Base-by-base conservation (phyloP, 2,113 vertebrate species). In the Zosterops pallidus region DNA sequence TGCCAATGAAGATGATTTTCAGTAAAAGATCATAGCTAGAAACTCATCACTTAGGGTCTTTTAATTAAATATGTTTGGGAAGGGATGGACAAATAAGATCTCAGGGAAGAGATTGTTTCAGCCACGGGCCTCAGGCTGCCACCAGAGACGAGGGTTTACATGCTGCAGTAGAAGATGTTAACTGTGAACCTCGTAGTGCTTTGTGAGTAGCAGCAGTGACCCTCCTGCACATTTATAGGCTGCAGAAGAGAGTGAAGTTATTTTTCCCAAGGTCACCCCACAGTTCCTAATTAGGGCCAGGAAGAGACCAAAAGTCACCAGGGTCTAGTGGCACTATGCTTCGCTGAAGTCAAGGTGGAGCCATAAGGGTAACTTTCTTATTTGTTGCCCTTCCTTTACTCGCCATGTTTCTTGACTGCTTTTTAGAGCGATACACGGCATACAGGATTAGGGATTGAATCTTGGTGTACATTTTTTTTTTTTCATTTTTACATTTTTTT, bases 161-260 rank as follows among this genome's bases (percentile, higher is more conserved):
- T 3, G 3, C 55, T 95, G 65, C 63, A 46, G 64, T 7, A 23
- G 56, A 47, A n/a, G 22, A 11, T 23, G 14, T 44, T 62, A 33
- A 39, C 64, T 23, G 13, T 44, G 37, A 75, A 24, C 24, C 14
- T 82, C 0, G 0, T 1, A 5, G 23, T 62, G 67, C n/a, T 87
- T 56, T 85, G 70, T 4, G 2, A 53, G 33, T 9, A 13, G 21
- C 0, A 0, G 12, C 26, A 39, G 12, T 5, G 4, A 37, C 53
- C 33, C 15, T 85, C n/a, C 50, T 13, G 1, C n/a, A 12, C 4
- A 7, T 76, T 37, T 56, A 31, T 15, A 44, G 47, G 57, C 39
- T 77, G 44, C 14, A 42, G 42, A 68, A 33, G 7, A 44, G 39
- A 52, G 13, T 8, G 10, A 86, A 92, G 20, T 62, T 33, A 26